These are phyloP conservation scores for Aulostomus chinensis DNA, from an alignment of 2,797 vertebrate species.

Conservation along the genomic window DNA sequence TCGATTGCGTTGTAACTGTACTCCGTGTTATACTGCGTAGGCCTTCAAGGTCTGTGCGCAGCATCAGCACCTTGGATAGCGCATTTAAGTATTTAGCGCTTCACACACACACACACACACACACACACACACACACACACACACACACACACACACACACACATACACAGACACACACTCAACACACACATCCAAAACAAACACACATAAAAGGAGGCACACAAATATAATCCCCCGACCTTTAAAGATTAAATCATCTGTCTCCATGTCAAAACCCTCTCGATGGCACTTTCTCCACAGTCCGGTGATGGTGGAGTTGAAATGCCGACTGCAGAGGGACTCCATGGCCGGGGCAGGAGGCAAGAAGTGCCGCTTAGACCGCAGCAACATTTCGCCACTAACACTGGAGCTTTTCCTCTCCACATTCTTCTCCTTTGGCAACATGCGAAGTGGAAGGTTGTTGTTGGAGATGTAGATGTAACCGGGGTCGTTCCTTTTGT, in stretches of 20 bases:
- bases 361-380: slow-evolving; percentile 72
- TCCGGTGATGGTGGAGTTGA: slow-evolving; percentile 90
- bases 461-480: slow-evolving; percentile 90
- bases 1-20: slow-evolving; percentile 44
- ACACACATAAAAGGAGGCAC: background rate
- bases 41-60: slow-evolving; percentile 62
- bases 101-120: background rate
- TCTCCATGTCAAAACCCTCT: slow-evolving; percentile 87
- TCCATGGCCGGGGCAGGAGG: slow-evolving; percentile 83
- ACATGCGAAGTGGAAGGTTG: slow-evolving; percentile 87
- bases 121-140: background rate
- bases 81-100: slow-evolving; percentile 51
- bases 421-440: slow-evolving; percentile 71
- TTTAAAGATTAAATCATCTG: slow-evolving; percentile 90
- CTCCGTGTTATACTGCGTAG: slow-evolving; percentile 55
- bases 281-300: slow-evolving; percentile 91
- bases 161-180: slow-evolving; percentile 4
- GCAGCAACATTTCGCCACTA: slow-evolving; percentile 46
- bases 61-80: slow-evolving; percentile 82
- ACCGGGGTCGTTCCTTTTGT: slow-evolving; percentile 89
- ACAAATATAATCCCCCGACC: slow-evolving; percentile 69
- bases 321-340: slow-evolving; percentile 89
- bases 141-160: background rate
- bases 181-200: slow-evolving; percentile 16
- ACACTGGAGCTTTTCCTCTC: slow-evolving; percentile 46